Evolutionary conservation across 2,888 invertebrate species (phyloP), one percentile per base, ranked within the genome.

Genomic region (Serripes groenlandicus): DNA sequence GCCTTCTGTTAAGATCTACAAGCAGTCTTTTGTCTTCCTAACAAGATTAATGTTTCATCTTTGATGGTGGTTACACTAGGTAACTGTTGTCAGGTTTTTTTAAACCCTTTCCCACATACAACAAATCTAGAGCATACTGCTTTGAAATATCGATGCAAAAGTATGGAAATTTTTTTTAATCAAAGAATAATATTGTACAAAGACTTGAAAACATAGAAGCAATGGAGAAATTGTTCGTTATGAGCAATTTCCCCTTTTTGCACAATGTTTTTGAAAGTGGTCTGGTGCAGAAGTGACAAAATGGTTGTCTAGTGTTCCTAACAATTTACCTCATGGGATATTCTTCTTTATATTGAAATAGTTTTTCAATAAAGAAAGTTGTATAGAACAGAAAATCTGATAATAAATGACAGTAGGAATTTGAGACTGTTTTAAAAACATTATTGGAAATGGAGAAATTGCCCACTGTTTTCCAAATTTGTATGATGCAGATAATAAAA

Each of bases 41-140:
- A 66, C 66, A 66, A 66, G 66, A 66, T 66, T 66, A 66, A 66
- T 66, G 66, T 18, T 66, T 66, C 66, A 66, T 66, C 66, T 66
- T 42, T 66, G 66, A 66, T 66, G 42, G 66, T 23, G 26, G 26
- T 66, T 21, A 49, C 49, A 49, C 49, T 49, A n/a, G n/a, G n/a
- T n/a, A n/a, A n/a, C n/a, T n/a, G n/a, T n/a, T n/a, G 15, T 21
- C 49, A 49, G 21, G 49, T 5, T 5, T 62, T n/a, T n/a, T n/a
- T n/a, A n/a, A n/a, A 18, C n/a, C 56, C 3, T 56, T 56, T 56
- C 1, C 56, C 56, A 26, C 56, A 56, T 23, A 2, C n/a, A n/a
- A n/a, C n/a, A n/a, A n/a, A n/a, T n/a, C n/a, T n/a, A n/a, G n/a
- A n/a, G n/a, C n/a, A n/a, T n/a, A n/a, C n/a, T n/a, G n/a, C n/a